phyloP scores from a whole-genome alignment of 2,113 vertebrate genomes.

The Dasyprocta punctata region DNA sequence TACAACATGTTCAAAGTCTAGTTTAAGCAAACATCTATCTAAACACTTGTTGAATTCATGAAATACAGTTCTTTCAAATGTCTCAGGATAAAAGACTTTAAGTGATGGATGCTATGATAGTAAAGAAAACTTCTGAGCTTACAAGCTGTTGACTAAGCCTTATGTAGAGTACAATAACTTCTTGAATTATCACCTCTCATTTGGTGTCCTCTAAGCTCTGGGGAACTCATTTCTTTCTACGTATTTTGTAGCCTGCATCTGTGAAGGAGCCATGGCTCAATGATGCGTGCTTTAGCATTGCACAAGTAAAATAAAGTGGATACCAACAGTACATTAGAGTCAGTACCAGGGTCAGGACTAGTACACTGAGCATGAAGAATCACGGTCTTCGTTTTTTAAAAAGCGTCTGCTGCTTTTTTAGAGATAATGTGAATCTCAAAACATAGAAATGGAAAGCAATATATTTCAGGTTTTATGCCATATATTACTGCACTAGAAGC shows the following conservation, averaged over 20 bases:
- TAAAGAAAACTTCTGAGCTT: background rate
- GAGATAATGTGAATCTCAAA: background rate
- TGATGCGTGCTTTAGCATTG: background rate
- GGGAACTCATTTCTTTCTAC: background rate
- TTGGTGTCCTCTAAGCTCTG: background rate
- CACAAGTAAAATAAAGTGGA: background rate
- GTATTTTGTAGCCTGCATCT: background rate
- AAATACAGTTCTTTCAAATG: background rate
- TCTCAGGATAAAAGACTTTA: background rate
- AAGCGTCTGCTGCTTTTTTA: background rate
- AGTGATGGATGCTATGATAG: background rate
- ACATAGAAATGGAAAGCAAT: background rate
- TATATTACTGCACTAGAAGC: background rate
- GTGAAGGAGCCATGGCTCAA: background rate
- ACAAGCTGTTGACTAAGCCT: background rate
- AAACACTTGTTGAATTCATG: background rate
- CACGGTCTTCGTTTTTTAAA: background rate
- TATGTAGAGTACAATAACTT: background rate
- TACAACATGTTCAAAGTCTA: background rate
- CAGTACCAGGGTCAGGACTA: background rate
- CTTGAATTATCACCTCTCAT: background rate
- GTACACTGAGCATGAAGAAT: background rate
- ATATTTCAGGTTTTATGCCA: background rate
- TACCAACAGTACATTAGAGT: background rate
- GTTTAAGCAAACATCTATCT: background rate